phyloP scores from a whole-genome alignment of 30 jellyfish, hydroid and myxozoan genomes.

The Mastigias papua region DNA sequence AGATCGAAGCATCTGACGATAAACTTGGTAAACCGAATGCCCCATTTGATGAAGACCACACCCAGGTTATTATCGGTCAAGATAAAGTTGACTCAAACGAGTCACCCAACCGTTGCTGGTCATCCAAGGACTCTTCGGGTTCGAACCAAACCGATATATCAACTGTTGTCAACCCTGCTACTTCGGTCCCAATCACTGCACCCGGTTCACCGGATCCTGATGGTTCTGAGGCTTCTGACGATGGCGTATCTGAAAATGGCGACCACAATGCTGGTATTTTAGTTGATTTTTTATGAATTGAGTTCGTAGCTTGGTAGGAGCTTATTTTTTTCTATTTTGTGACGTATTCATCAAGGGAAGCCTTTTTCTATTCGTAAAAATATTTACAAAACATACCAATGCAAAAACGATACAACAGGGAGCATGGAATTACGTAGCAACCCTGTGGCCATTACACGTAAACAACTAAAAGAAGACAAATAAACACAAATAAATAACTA shows the following conservation, averaged over 20 bases:
- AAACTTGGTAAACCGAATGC: background rate
- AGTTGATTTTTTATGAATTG: background rate
- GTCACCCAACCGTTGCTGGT: slow-evolving; percentile 84
- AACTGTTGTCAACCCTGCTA: slow-evolving; percentile 96
- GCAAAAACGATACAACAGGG: no score
- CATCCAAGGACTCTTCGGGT: slow-evolving; percentile 92
- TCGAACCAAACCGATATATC: slow-evolving; percentile 96
- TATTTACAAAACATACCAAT: no score
- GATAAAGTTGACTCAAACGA: slow-evolving; percentile 48
- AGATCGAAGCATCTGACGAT: slow-evolving; percentile 13
- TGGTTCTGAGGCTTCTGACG: slow-evolving; percentile 88
- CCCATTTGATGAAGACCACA: background rate
- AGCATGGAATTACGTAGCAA: no score
- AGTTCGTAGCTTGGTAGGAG: background rate
- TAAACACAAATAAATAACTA: no score
- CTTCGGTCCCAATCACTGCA: slow-evolving; percentile 97
- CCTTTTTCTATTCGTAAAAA: no score
- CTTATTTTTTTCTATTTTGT: no score
- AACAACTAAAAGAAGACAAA: no score
- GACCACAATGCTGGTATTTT: slow-evolving; percentile 17
- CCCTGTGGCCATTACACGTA: no score
- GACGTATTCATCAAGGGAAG: background rate
- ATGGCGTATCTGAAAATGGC: slow-evolving; percentile 59
- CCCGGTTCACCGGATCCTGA: slow-evolving; percentile 99
- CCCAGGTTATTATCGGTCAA: slow-evolving; percentile 28